Evolutionary conservation across 37 sponge, comb jelly and placozoan species (phyloP), one percentile per base, ranked within the genome.

Genomic region (Agelas oroides): DNA sequence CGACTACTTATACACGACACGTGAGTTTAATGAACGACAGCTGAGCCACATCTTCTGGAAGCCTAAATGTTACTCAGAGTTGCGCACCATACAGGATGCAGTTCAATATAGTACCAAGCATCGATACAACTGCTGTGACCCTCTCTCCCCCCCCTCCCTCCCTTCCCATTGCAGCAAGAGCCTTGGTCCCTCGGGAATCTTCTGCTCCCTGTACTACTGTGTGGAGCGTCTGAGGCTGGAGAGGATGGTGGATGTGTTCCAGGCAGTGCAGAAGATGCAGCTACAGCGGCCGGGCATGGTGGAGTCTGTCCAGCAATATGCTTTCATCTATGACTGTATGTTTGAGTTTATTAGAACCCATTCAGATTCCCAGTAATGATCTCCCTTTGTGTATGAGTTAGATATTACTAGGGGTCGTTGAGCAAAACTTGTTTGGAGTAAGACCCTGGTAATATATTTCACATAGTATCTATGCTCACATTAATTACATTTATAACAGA

Each of bases 211-310:
- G 18, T 76, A 38, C 53, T 73, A 84, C 88, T 92, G 88, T 71
- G 79, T 92, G 15, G 80, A 92, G 59, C 54, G 88, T n/a, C 62
- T 87, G 18, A 31, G 66, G 17, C 38, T 39, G n/a, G 92, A 92
- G 75, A 78, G 79, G 25, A 63, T 77, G 33, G 80, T 92, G 27
- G 92, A 92, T 34, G 80, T 92, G 17, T 87, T 92, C 69, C 88
- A 87, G 58, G 71, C 88, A 0, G 92, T 87, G 20, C 84, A 87
- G 73, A 40, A 33, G 33, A 70, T 87, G 24, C 63, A 84, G 46
- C 73, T 79, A 40, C 88, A 92, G 74, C 53, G 84, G 19, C 88
- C 92, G 8, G 92, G 92, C 20, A 68, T 65, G 17, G 71, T 92
- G 25, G 20, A 70, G 60, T 55, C 79, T 1, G 17, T 89, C 28